phyloP scores from a whole-genome alignment of 2,888 invertebrate species.

The Torymus texanus region DNA sequence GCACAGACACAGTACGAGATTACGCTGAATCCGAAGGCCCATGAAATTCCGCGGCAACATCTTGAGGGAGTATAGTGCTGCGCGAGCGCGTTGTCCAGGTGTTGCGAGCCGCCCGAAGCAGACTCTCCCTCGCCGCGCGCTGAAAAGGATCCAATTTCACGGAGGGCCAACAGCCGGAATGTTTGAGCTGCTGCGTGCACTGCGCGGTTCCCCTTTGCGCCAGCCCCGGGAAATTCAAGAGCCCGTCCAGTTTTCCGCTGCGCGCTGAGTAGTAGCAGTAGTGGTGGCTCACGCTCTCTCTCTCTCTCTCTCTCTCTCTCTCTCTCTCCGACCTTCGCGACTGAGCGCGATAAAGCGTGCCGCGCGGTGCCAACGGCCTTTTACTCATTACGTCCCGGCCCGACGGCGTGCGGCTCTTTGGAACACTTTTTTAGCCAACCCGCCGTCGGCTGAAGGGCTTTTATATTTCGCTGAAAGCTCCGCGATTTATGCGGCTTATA shows the following conservation, averaged over 20 bases:
- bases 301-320: neutral
- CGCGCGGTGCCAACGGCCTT: neutral
- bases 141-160: slow-evolving; percentile 52
- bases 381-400: slow-evolving; percentile 7
- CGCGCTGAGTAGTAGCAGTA: neutral
- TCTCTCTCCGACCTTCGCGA: neutral
- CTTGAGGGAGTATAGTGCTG: slow-evolving; percentile 13
- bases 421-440: neutral
- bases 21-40: neutral
- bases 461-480: slow-evolving; percentile 10
- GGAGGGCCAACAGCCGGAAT: slow-evolving; percentile 20
- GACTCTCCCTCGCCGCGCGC: neutral
- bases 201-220: neutral
- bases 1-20: no score
- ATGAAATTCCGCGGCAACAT: slow-evolving; percentile 19
- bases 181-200: slow-evolving; percentile 14
- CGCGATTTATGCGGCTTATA: slow-evolving; percentile 9
- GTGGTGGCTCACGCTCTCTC: neutral
- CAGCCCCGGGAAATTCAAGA: neutral
- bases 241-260: neutral
- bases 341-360: slow-evolving; percentile 4
- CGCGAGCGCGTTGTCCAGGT: neutral
- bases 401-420: neutral
- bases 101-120: neutral
- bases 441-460: neutral